Conservation (phyloP, 2,113 vertebrate species). For the Tretioscincus oriximinensis region DNA sequence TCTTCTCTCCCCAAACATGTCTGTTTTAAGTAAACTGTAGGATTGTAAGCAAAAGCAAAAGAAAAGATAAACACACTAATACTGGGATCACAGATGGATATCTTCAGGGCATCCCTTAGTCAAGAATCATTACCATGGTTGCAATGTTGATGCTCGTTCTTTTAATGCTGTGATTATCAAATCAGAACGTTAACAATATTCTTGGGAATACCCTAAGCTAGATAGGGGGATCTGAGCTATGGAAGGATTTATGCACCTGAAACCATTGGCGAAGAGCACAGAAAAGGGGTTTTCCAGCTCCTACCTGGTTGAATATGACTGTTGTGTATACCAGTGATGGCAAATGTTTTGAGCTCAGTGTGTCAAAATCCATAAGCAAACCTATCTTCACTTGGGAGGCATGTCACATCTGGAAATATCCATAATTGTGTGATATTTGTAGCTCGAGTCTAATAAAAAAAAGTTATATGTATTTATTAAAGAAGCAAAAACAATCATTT, state of each 20-base stretch:
- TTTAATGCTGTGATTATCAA: neutral
- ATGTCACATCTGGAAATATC: no score
- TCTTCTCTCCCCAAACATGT: rapidly evolving
- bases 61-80: neutral
- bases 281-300: neutral
- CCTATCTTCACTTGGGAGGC: no score
- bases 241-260: neutral
- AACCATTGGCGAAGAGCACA: neutral
- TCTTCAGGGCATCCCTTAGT: neutral
- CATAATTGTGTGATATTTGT: no score
- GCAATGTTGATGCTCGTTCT: neutral
- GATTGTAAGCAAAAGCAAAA: neutral
- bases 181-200: neutral
- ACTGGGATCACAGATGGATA: neutral
- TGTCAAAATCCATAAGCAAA: no score
- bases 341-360: neutral
- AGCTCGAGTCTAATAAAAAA: no score
- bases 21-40: rapidly evolving
- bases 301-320: neutral
- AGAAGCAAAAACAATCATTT: no score
- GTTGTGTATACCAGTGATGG: neutral
- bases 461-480: no score
- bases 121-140: neutral
- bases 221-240: no score
- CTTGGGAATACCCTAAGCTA: neutral